phyloP scores from a whole-genome alignment of 2,888 invertebrate genomes.

The Nemapogon koenigi region DNA sequence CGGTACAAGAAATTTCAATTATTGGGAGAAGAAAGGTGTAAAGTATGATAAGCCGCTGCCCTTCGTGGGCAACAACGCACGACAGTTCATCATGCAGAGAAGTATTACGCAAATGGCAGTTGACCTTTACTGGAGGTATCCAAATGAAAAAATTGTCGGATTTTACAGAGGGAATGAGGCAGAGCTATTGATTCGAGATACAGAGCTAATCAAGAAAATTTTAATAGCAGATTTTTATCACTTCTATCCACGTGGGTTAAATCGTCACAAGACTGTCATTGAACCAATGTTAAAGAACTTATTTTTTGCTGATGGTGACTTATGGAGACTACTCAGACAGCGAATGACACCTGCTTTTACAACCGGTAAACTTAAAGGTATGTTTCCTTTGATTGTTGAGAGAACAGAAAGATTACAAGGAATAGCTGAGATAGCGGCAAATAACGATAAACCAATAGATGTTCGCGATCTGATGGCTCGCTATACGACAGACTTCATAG shows the following conservation, averaged over 20 bases:
- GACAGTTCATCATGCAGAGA: constrained; percentile 23
- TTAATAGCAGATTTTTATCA: constrained; percentile 27
- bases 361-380: constrained; percentile 36
- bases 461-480: constrained; percentile 42
- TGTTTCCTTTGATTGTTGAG: constrained; percentile 39
- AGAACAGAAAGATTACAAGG: constrained; percentile 31
- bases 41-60: constrained; percentile 30
- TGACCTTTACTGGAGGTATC: constrained; percentile 34
- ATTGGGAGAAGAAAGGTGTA: constrained; percentile 26
- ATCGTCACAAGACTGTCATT: constrained; percentile 24
- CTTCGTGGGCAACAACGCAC: constrained; percentile 30
- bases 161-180: constrained; percentile 15
- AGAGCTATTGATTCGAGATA: constrained; percentile 30
- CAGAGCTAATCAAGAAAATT: constrained; percentile 28
- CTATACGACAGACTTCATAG: constrained; percentile 40
- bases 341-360: constrained; percentile 42
- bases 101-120: constrained; percentile 26
- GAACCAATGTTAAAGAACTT: constrained; percentile 35
- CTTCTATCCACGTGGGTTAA: constrained; percentile 30
- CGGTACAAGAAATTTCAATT: constrained; percentile 28
- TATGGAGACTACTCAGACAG: constrained; percentile 38
- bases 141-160: constrained; percentile 28
- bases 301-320: constrained; percentile 38
- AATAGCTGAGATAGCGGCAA: constrained; percentile 23
- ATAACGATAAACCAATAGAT: constrained; percentile 18